Base-by-base conservation (phyloP, 2,113 vertebrate species). In the Sceloporus tristichus region DNA sequence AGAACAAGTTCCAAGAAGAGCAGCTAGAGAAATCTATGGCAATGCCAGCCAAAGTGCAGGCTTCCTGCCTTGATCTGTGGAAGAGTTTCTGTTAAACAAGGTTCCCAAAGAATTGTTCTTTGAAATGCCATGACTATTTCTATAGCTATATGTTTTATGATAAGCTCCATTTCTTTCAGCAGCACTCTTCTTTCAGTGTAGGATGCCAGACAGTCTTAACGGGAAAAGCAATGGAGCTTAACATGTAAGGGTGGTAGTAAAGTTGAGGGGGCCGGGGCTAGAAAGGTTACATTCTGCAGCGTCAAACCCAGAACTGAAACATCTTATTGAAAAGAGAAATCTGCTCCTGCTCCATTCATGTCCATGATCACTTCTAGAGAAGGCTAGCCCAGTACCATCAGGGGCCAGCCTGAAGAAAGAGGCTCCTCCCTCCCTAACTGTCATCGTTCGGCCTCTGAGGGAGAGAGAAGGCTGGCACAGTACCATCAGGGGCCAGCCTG, bases 1-100 rank as follows among this genome's bases (percentile, higher is more conserved):
- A 95, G 38, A 89, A 92, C 88, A 80, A 91, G 25, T 91, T 91
- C 42, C 90, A 92, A 88, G 93, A 92, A 0, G 93, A 92, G 65
- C 92, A 93, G 65, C 90, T 95, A 66, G 94, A 85, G 88, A 94
- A 94, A 91, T 71, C 90, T 94, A 94, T 65, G 92, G 88, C 79
- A 95, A 93, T 89, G 93, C 90, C 38, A 94, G 93, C 42, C 93
- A 96, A 56, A 3, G 3, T 29, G 74, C 94, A 78, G n/a, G 84
- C 53, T 94, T 95, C 76, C 90, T 94, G 84, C 90, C 66, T 86
- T 93, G 94, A 38, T 76, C 88, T 93, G 90, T 3, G 9, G 94
- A 88, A 18, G 90, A 89, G 82, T 95, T 94, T 91, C 86, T 93
- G 88, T 92, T 92, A 85, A 86, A 40, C 8, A 9, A 84, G 27